Percentiles rank a stretch among this genome's conserved stretches.
These are phyloP conservation scores for Peromyscus eremicus DNA, from an alignment of 2,797 vertebrate genomes.

Conservation along the genomic window DNA sequence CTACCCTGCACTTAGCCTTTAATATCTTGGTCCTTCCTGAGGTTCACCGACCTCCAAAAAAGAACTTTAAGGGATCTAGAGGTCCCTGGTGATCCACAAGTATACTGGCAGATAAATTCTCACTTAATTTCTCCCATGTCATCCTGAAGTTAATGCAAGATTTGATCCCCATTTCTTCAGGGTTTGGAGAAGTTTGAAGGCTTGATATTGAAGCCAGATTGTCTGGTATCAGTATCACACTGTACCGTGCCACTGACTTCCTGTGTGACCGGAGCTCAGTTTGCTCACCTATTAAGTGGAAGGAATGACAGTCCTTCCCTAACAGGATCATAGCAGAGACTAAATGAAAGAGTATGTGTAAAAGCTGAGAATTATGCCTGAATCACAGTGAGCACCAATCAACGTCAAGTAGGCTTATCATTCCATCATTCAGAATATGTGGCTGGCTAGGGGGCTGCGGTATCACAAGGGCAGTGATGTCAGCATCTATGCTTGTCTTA, in stretches of 20 bases:
- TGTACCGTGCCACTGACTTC: not conserved
- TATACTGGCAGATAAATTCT: not conserved
- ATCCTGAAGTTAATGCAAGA: slow-evolving; percentile 26
- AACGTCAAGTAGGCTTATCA: not conserved
- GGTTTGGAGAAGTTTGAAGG: not conserved
- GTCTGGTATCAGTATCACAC: not conserved
- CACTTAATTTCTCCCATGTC: not conserved
- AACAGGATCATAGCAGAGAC: not conserved
- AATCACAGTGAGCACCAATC: not conserved
- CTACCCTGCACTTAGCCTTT: not conserved
- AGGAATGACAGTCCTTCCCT: not conserved
- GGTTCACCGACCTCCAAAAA: not conserved
- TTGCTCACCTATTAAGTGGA: not conserved
- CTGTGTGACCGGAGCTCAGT: not conserved
- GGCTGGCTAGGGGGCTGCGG: not conserved
- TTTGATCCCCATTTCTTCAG: not conserved
- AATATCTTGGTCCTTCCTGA: not conserved
- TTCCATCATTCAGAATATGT: not conserved
- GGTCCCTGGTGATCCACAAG: not conserved
- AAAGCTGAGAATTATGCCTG: not conserved
- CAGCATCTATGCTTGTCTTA: not conserved
- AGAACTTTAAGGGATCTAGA: not conserved
- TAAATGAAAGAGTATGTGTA: slow-evolving; percentile 27
- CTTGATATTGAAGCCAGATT: not conserved
- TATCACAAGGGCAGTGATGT: not conserved